Conservation (phyloP, 1,140 invertebrate genomes). For the Drosophila nikananu region DNA sequence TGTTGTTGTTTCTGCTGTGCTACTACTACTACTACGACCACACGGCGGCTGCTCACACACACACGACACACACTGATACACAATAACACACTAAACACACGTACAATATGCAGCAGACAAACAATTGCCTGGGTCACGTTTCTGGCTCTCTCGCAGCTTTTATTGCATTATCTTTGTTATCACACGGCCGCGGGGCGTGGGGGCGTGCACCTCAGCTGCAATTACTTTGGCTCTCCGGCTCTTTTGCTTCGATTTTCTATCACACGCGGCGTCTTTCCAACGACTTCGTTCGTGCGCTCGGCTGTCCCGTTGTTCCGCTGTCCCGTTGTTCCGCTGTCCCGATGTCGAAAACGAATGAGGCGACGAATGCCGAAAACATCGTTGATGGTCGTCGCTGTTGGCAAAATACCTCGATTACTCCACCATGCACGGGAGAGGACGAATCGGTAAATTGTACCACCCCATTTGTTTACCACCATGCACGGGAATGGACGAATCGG, state of each 20-base stretch:
- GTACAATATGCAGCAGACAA: constrained; percentile 39
- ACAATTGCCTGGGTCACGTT: constrained; percentile 76
- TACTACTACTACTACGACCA: constrained; percentile 27
- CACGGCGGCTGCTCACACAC: constrained; percentile 38
- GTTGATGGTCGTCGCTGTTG: too few relatives aligned
- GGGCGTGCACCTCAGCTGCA: constrained; percentile 9
- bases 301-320: constrained; percentile 17
- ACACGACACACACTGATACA: constrained; percentile 20
- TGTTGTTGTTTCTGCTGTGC: constrained; percentile 8
- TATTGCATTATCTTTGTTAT: constrained; percentile 69
- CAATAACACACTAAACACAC: constrained; percentile 40
- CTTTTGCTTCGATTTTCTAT: constrained; percentile 9
- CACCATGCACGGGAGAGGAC: too few relatives aligned
- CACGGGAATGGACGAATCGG: too few relatives aligned
- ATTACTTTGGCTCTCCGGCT: constrained; percentile 17
- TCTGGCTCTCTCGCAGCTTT: constrained; percentile 49
- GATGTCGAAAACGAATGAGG: too few relatives aligned
- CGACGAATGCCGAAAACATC: too few relatives aligned
- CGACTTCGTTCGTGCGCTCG: constrained; percentile 20
- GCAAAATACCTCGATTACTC: too few relatives aligned
- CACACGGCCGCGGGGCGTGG: constrained; percentile 47
- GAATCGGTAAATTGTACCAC: too few relatives aligned
- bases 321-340: constrained; percentile 20
- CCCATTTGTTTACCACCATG: too few relatives aligned
- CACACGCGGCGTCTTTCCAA: constrained; percentile 47